Conservation (phyloP, 2,888 invertebrate species). For the Amiota minor region DNA sequence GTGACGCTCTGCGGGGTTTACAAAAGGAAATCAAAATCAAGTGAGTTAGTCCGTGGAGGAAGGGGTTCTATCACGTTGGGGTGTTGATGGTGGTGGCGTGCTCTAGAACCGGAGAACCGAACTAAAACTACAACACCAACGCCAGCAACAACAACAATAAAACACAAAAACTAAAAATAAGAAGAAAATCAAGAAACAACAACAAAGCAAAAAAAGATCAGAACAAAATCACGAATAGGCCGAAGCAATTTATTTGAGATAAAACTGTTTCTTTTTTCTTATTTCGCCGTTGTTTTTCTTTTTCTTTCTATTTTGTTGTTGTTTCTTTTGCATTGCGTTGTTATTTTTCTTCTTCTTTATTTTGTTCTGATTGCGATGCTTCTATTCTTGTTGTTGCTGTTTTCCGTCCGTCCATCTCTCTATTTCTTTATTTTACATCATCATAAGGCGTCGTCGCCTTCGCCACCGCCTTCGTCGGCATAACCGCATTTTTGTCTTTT, state of each 20-base stretch:
- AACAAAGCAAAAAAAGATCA: constrained; percentile 23
- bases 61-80: not conserved
- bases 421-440: no score
- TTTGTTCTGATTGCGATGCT: constrained; percentile 36
- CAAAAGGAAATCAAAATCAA: no score
- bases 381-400: constrained; percentile 14
- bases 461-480: no score
- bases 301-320: constrained; percentile 23
- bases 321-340: constrained; percentile 13
- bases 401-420: not conserved
- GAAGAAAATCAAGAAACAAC: constrained; percentile 34
- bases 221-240: constrained; percentile 62
- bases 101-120: not conserved
- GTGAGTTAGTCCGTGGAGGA: no score
- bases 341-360: constrained; percentile 42
- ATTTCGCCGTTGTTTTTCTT: constrained; percentile 29
- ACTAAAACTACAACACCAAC: constrained; percentile 32
- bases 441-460: no score
- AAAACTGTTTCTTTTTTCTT: constrained; percentile 30
- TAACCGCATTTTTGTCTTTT: no score
- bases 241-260: constrained; percentile 64
- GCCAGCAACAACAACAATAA: constrained; percentile 29
- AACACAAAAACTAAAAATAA: constrained; percentile 41
- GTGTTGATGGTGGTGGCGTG: not conserved
- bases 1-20: not conserved